These are phyloP conservation scores for Eriocheir sinensis DNA, from an alignment of 1,140 invertebrate genomes.

Conservation along the genomic window DNA sequence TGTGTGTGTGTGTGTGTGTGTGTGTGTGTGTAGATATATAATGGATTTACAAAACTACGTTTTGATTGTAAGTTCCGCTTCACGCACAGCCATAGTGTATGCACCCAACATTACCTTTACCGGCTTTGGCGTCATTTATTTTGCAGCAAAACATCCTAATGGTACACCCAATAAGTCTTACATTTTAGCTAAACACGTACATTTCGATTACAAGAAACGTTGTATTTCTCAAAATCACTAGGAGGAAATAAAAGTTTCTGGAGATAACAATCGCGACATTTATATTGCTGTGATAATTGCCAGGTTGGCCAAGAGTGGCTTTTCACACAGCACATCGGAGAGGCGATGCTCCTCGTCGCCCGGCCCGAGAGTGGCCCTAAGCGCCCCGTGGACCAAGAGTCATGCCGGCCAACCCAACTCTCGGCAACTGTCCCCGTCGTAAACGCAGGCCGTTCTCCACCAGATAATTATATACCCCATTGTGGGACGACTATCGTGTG, in stretches of 20 bases:
- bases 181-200: too few relatives aligned
- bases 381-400: slow-evolving; percentile 9
- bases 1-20: slow-evolving; percentile 24
- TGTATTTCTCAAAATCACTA: background rate
- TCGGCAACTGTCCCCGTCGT: slow-evolving; percentile 13
- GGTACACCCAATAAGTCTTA: too few relatives aligned
- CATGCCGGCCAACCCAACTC: background rate
- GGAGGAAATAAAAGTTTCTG: background rate
- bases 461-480: slow-evolving; percentile 49
- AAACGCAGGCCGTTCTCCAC: slow-evolving; percentile 31
- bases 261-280: background rate
- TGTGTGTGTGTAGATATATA: background rate
- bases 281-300: slow-evolving; percentile 48
- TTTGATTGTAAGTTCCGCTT: too few relatives aligned
- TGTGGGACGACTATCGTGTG: background rate
- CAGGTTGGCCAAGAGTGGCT: background rate
- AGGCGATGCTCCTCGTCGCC: background rate
- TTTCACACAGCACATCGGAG: background rate
- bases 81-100: too few relatives aligned
- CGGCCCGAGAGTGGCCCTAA: background rate
- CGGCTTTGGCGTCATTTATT: too few relatives aligned
- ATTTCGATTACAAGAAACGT: too few relatives aligned
- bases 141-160: too few relatives aligned
- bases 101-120: too few relatives aligned
- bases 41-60: too few relatives aligned